Evolutionary conservation across 2,113 vertebrate genomes (phyloP).

Genomic region (Pitta sordida): DNA sequence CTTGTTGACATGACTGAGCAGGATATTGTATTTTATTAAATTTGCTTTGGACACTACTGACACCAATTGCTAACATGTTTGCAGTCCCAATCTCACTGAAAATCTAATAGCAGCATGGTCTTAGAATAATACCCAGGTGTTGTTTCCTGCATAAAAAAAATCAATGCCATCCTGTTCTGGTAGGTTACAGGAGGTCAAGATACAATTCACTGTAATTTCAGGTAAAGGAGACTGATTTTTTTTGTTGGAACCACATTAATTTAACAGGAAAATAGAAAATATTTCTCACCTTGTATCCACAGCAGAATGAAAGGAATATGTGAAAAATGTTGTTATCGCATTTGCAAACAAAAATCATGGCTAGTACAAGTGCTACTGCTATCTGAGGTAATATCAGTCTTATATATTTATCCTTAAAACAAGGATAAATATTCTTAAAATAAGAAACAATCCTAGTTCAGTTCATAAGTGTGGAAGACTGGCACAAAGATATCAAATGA

Average conservation of each 20-base stretch:
- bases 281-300: background rate
- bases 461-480: background rate
- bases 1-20: background rate
- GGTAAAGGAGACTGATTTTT: background rate
- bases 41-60: background rate
- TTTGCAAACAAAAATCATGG: background rate
- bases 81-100: background rate
- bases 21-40: conserved; percentile 10
- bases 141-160: background rate
- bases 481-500: background rate
- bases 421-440: background rate
- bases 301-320: background rate
- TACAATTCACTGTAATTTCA: background rate
- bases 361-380: background rate
- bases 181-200: background rate
- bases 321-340: background rate
- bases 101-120: background rate
- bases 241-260: background rate
- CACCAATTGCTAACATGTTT: background rate
- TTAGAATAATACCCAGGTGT: background rate
- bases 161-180: background rate
- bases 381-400: background rate
- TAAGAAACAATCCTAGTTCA: background rate
- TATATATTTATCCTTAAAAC: background rate
- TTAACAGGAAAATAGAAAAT: conserved; percentile 11